Evolutionary conservation across 2,797 vertebrate species (phyloP), one percentile per base, ranked within the genome.

Genomic region (Gallinago solitaria): DNA sequence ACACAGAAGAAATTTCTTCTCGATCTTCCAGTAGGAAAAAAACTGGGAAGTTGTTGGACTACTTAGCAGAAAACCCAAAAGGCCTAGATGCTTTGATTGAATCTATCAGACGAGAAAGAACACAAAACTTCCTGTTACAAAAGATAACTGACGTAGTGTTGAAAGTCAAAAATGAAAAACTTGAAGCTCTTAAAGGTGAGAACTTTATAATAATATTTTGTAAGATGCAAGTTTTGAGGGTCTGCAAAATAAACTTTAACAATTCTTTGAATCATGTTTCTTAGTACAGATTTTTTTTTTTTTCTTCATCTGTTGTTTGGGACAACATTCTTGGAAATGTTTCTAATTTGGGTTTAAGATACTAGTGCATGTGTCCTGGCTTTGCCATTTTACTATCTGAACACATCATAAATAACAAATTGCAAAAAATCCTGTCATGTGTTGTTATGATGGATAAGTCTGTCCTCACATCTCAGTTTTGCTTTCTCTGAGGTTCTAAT

Each of bases 131-230:
- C 90, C 98, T 99, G 39, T 98, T 99, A 89, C 90, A 99, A 87
- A 99, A 98, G 96, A 99, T 99, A 97, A 99, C 99, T 9, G 99
- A 99, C 14, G 99, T 99, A 82, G 99, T 99, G 71, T 98, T 99
- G 33, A 99, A 98, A 96, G 98, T 98, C 71, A 99, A 99, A 97
- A 99, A 99, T 64, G 98, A 99, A 97, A 99, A 98, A 96, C 96
- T 99, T 2, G 99, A 99, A 95, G 97, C 98, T 76, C 97, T 99
- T 67, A 98, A 97, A 99, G 99, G 99, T 99, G 96, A 97, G 64
- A 50, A 19, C 8, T 54, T 47, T 60, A 56, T 79, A 69, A 53
- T 77, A 47, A 30, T 48, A 19, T 76, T 50, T 56, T 82, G 24
- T 43, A 73, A 75, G 43, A n/a, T 8, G 2, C 2, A 17, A 30